Conservation (phyloP, 1,140 invertebrate genomes). For the Lasioglossum baleicum region DNA sequence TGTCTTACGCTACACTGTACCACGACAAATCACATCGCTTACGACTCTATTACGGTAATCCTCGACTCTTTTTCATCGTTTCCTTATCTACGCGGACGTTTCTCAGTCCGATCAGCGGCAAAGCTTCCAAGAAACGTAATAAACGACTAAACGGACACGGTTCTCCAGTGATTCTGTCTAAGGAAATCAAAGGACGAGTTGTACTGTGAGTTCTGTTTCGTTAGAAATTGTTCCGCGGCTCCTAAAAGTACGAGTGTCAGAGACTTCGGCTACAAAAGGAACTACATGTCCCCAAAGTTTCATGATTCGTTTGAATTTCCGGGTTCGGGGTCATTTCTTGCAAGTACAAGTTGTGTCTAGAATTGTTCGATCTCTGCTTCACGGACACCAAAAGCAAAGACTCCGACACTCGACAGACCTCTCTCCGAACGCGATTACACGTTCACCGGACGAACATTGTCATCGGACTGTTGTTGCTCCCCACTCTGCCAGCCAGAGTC, state of each 20-base stretch:
- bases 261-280: too few species aligned
- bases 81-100: slow-evolving; percentile 9
- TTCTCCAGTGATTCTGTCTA: not conserved
- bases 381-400: too few species aligned
- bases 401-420: too few species aligned
- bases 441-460: slow-evolving; percentile 74
- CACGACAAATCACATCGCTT: slow-evolving; percentile 45
- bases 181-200: not conserved
- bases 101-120: slow-evolving; percentile 1
- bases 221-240: not conserved
- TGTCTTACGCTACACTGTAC: slow-evolving; percentile 22
- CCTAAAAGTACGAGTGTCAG: too few species aligned
- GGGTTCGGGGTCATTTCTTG: too few species aligned
- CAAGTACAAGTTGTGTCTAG: too few species aligned
- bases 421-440: slow-evolving; percentile 59
- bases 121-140: not conserved
- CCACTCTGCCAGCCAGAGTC: slow-evolving; percentile 72
- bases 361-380: too few species aligned
- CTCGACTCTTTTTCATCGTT: slow-evolving; percentile 6
- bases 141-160: slow-evolving; percentile 10
- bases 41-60: slow-evolving; percentile 29
- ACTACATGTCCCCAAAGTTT: too few species aligned
- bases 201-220: slow-evolving; percentile 10
- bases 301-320: too few species aligned
- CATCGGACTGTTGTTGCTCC: slow-evolving; percentile 69